Conservation (phyloP, 1,140 invertebrate species). For the Probaryconus sp. region DNA sequence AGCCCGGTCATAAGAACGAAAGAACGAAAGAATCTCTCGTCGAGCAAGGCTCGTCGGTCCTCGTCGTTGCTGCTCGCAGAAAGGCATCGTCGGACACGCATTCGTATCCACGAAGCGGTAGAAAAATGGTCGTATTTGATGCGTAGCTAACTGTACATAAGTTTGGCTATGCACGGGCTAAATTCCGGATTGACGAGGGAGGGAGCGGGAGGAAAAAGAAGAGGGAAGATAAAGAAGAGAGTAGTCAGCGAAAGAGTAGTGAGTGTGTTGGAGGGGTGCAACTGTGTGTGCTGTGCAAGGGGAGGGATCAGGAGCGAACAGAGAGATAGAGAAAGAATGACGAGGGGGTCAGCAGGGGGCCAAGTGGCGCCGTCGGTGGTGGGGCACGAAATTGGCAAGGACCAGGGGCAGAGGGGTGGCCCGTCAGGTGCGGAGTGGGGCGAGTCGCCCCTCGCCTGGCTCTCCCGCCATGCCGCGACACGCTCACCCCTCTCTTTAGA, state of each 20-base stretch:
- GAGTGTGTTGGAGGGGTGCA: conserved; percentile 45
- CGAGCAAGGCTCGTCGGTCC: neutral
- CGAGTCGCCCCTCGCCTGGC: conserved; percentile 56
- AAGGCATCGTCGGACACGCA: neutral
- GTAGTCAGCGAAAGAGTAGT: conserved; percentile 27
- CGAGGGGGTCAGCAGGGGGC: conserved; percentile 49
- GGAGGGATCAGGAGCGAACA: conserved; percentile 20
- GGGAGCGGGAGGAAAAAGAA: conserved; percentile 31
- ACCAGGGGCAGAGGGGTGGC: conserved; percentile 62
- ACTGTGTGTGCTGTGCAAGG: conserved; percentile 19
- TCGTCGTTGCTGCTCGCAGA: neutral
- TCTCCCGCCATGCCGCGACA: conserved; percentile 51
- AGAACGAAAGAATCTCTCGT: neutral
- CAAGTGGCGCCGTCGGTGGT: conserved; percentile 61
- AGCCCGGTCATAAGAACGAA: too few species aligned
- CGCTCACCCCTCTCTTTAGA: conserved; percentile 60
- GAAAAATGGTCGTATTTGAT: conserved; percentile 68
- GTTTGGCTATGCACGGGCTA: conserved; percentile 74
- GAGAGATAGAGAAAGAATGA: conserved; percentile 39
- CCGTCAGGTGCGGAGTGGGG: conserved; percentile 22
- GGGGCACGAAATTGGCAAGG: conserved; percentile 72
- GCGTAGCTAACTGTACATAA: conserved; percentile 74
- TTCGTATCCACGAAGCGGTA: conserved; percentile 21
- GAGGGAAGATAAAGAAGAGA: conserved; percentile 37
- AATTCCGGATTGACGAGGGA: conserved; percentile 64